Evolutionary conservation across 1,140 invertebrate genomes (phyloP).

Genomic region (Camponotus vicinus): DNA sequence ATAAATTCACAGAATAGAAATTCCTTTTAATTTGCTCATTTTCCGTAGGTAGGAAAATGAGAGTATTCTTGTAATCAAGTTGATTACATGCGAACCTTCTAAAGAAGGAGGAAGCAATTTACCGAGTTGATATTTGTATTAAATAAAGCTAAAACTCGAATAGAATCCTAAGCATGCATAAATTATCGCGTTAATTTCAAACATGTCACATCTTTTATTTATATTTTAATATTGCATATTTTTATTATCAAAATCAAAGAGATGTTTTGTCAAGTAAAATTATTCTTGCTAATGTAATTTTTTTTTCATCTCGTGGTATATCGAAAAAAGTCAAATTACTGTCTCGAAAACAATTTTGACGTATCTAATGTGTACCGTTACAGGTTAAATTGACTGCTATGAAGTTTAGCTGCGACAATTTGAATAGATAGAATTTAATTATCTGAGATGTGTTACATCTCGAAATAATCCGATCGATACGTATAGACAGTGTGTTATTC

Average conservation of each 20-base stretch:
- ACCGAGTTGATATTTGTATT: constrained; percentile 41
- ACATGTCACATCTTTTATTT: not conserved
- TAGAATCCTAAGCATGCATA: constrained; percentile 17
- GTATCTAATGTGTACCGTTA: not conserved
- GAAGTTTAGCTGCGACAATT: not conserved
- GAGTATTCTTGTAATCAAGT: constrained; percentile 11
- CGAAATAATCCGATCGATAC: constrained; percentile 45
- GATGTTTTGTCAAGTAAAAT: not conserved
- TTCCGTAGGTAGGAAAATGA: not conserved
- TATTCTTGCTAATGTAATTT: not conserved
- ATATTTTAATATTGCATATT: not conserved
- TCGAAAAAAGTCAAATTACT: not conserved
- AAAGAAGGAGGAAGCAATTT: constrained; percentile 31
- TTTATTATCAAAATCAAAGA: not conserved
- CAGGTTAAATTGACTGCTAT: not conserved
- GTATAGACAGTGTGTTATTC: constrained; percentile 43
- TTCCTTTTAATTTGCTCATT: constrained; percentile 9
- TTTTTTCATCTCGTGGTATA: not conserved
- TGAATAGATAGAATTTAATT: constrained; percentile 10
- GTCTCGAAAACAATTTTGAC: not conserved
- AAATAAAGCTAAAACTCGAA: constrained; percentile 15
- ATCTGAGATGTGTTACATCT: constrained; percentile 17
- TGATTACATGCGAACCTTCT: constrained; percentile 4
- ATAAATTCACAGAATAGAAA: not conserved
- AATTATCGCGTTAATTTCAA: constrained; percentile 20